Conservation (phyloP, 2,888 invertebrate species). For the Polydrusus tereticollis region DNA sequence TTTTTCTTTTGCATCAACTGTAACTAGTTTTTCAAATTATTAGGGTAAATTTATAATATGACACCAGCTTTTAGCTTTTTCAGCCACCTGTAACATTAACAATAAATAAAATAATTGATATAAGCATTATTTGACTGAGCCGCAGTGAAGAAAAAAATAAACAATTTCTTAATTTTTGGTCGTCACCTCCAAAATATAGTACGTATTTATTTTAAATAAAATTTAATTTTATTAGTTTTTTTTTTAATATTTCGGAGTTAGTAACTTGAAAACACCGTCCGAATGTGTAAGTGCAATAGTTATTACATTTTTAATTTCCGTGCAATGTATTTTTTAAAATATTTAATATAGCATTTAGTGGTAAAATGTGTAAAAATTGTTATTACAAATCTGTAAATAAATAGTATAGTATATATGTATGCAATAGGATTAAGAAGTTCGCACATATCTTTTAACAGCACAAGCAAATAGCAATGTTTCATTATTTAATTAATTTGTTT, state of each 20-base stretch:
- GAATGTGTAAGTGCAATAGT: conserved; percentile 12
- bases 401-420: background rate
- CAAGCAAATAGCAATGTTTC: too few relatives aligned
- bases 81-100: too few relatives aligned
- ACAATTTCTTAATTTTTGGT: background rate
- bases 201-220: background rate
- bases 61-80: too few relatives aligned
- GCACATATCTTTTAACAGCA: background rate
- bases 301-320: conserved; percentile 2
- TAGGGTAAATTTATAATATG: too few relatives aligned
- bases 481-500: too few relatives aligned
- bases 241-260: background rate
- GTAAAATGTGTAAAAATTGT: background rate
- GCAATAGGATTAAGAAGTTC: background rate
- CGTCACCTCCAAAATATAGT: background rate
- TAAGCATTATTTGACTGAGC: too few relatives aligned
- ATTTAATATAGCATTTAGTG: background rate
- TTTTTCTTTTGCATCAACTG: too few relatives aligned
- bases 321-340: conserved; percentile 10
- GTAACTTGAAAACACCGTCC: background rate
- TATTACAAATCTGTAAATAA: conserved; percentile 11
- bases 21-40: too few relatives aligned
- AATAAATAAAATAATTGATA: too few relatives aligned
- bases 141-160: too few relatives aligned
- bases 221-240: background rate